Evolutionary conservation across 2,888 invertebrate species (phyloP), one percentile per base, ranked within the genome.

Genomic region (Leucophora obtusa): DNA sequence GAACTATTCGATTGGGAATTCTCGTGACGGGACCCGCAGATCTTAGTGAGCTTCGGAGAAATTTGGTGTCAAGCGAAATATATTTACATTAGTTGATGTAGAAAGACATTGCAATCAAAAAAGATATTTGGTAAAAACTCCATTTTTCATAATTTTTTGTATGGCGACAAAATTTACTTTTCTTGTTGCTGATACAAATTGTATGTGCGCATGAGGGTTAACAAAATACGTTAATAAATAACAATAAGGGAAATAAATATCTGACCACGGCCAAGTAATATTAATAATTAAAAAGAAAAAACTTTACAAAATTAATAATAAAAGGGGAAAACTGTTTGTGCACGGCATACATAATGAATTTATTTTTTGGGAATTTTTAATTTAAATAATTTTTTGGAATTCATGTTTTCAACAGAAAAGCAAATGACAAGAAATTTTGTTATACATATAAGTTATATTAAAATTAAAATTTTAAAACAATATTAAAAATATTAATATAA

Each of bases 311-410:
- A 60, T 14, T 10, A 15, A 28, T 28, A 38, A 47, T 33, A 43
- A 69, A 38, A 66, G 60, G 59, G 18, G 70, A 56, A 28, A 71
- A 53, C 66, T 75, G 47, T 56, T 54, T 79, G 79, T 50, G 53
- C 63, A 62, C 62, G 71, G 62, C 66, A 80, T 75, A 68, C 75
- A 24, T 75, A 80, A 80, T 62, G 35, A 58, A 35, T 15, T 68
- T 54, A 28, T 33, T 63, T 11, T 62, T 63, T 47, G 33, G n/a
- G 4, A 54, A 62, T 62, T 68, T 54, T 35, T 7, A 24, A 47
- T 54, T 24, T 62, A 17, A 33, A 14, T 38, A 58, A n/a, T n/a
- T 47, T 47, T 43, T 47, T 47, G 15, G 43, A 47, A 14, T 14
- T n/a, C 7, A 2, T 1, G n/a, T 47, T 47, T 47, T 6, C 0